Percentiles rank a stretch among this genome's conserved stretches.
These are phyloP conservation scores for Halictus ligatus DNA, from an alignment of 2,888 invertebrate genomes.

Conservation along the genomic window DNA sequence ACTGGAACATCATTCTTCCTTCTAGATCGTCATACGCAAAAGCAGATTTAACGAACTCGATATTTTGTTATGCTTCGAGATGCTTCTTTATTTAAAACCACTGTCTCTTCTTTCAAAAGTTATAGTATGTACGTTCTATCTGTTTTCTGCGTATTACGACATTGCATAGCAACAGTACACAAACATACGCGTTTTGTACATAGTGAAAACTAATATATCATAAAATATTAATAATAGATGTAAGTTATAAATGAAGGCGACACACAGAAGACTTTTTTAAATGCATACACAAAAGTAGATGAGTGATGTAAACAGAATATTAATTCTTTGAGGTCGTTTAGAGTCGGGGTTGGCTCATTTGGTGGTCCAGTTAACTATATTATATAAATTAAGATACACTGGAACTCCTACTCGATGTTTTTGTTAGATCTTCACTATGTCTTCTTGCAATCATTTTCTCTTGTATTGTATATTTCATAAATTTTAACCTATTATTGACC, in stretches of 20 bases:
- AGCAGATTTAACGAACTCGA: constrained; percentile 63
- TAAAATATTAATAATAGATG: constrained; percentile 78
- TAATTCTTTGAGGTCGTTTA: constrained; percentile 70
- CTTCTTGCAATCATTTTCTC: constrained; percentile 36
- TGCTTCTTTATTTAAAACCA: constrained; percentile 56
- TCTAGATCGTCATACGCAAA: constrained; percentile 71
- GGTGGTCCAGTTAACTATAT: constrained; percentile 77
- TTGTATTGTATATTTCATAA: constrained; percentile 46
- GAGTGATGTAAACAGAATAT: constrained; percentile 60
- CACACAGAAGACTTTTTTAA: constrained; percentile 70
- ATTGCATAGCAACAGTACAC: constrained; percentile 69
- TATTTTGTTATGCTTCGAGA: constrained; percentile 54
- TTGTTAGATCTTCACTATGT: constrained; percentile 28
- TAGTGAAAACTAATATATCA: constrained; percentile 81
- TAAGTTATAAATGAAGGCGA: constrained; percentile 64
- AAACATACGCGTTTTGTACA: constrained; percentile 78
- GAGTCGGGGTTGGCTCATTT: constrained; percentile 75
- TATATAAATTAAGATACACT: constrained; percentile 78
- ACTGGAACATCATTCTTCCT: constrained; percentile 77
- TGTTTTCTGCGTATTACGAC: constrained; percentile 72
- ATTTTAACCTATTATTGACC: constrained; percentile 50
- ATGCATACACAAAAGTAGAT: constrained; percentile 67
- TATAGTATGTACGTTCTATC: constrained; percentile 62
- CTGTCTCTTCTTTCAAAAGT: constrained; percentile 56
- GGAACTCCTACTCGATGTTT: constrained; percentile 75